Evolutionary conservation across 2,888 invertebrate genomes (phyloP), one percentile per base, ranked within the genome.

Genomic region (Lycophotia porphyrea): DNA sequence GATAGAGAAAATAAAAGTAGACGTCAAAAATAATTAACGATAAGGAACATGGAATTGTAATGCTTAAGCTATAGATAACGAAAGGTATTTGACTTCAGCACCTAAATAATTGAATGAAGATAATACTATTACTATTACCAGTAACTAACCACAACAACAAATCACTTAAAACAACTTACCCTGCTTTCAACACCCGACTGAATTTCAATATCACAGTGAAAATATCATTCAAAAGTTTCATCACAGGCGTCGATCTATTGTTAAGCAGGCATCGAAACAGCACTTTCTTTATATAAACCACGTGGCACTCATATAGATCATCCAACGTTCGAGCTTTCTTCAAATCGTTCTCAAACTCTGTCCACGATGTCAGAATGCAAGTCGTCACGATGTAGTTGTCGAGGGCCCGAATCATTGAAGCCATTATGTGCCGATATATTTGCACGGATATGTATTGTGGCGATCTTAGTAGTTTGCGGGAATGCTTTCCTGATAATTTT

Each of bases 341-440:
- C 63, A 98, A 91, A 87, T 97, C 97, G 78, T 97, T 97, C 87
- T 98, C 97, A 83, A 98, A 98, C 79, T 97, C 97, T 3, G 97
- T 97, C 98, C 98, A 98, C 3, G 98, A 98, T 0, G 97, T 97
- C 71, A 98, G 97, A 44, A 98, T 95, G 44, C 98, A 98, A 70
- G 97, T 98, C 0, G 98, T 98, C 1, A 98, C 97, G 71, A 98
- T 97, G 91, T 98, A 98, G 93, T 97, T 98, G 91, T 98, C 98
- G 42, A 98, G 91, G 0, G 98, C 97, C 76, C 98, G 97, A 64
- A 98, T 97, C 90, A 98, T 97, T 75, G 98, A 98, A 44, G 97
- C 97, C 97, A 98, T 98, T 34, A 97, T 96, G 89, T 98, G 98
- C 0, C 98, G 97, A 88, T 97, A 97, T 76, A 97, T 95, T 90